Evolutionary conservation across 1,140 invertebrate genomes (phyloP), one percentile per base, ranked within the genome.

Genomic region (Polypedilum vanderplanki): DNA sequence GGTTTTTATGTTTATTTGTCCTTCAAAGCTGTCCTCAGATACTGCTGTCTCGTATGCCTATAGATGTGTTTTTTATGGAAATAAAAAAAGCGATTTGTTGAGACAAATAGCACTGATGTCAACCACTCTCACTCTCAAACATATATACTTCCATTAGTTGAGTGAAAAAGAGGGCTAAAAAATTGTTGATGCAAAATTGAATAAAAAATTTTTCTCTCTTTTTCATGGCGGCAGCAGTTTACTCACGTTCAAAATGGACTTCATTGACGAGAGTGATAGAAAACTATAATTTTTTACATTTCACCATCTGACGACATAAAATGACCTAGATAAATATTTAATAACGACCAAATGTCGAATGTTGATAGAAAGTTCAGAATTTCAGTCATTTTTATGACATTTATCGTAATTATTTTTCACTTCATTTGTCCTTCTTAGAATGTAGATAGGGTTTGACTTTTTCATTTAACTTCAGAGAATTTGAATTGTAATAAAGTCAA

Each of bases 1-100:
- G 46, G 46, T 57, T 33, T 57, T 57, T 57, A 57, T 57, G 46
- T 57, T 57, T 57, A 57, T 57, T 57, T 57, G 46, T 57, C 46
- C 8, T 57, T 15, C 46, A 3, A 57, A n/a, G 46, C 15, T 57
- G 24, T 57, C 46, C 46, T 12, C 12, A 12, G 15, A 57, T 57
- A 57, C 12, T 57, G 46, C 46, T n/a, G 15, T 57, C n/a, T 12
- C 46, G 46, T n/a, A n/a, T 57, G n/a, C 46, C 46, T 57, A 57
- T 57, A 57, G 46, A 57, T 57, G 46, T 57, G 12, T 15, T 4
- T 15, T 57, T 57, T 57, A 57, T 57, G 46, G 46, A 57, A n/a
- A 57, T 57, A 57, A 57, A 57, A 57, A 57, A n/a, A 57, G 46
- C 46, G 12, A 57, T 57, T 57, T 57, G 46, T 0, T n/a, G 10